Conservation (phyloP, 2,888 invertebrate genomes). For the Lepas anatifera region DNA sequence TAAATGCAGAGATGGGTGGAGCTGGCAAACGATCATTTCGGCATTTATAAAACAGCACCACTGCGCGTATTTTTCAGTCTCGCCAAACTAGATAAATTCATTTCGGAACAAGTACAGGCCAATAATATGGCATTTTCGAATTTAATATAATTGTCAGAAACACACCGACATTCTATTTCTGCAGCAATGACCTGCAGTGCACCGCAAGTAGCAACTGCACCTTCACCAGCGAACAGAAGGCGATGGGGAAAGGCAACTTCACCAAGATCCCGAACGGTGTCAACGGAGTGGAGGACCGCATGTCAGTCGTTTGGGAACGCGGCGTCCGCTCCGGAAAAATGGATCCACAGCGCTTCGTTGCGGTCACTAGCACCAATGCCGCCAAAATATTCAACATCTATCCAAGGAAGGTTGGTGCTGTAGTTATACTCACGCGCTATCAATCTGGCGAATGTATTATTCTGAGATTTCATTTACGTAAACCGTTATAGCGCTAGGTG, state of each 20-base stretch:
- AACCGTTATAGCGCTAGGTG: too few species aligned
- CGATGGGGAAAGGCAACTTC: slow-evolving; percentile 74
- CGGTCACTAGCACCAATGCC: slow-evolving; percentile 89
- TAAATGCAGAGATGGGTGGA: too few species aligned
- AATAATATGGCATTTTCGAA: too few species aligned
- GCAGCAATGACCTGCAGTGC: slow-evolving; percentile 76
- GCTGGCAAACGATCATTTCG: too few species aligned
- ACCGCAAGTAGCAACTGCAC: slow-evolving; percentile 96
- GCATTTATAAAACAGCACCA: too few species aligned
- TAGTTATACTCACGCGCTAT: neutral
- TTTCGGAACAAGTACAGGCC: too few species aligned
- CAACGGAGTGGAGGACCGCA: slow-evolving; percentile 90
- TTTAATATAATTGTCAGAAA: too few species aligned
- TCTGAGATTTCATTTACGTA: too few species aligned
- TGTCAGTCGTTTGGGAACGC: slow-evolving; percentile 95
- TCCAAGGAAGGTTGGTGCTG: slow-evolving; percentile 57
- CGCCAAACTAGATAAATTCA: too few species aligned
- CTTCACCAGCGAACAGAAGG: slow-evolving; percentile 82
- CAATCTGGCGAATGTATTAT: too few species aligned
- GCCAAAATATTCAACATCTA: slow-evolving; percentile 96
- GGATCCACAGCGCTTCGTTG: slow-evolving; percentile 87
- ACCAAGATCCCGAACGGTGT: slow-evolving; percentile 92
- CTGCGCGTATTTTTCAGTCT: too few species aligned
- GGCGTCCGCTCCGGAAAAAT: slow-evolving; percentile 83
- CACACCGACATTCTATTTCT: too few species aligned